Conservation (phyloP, 2,888 invertebrate species). For the Hypsopygia costalis region DNA sequence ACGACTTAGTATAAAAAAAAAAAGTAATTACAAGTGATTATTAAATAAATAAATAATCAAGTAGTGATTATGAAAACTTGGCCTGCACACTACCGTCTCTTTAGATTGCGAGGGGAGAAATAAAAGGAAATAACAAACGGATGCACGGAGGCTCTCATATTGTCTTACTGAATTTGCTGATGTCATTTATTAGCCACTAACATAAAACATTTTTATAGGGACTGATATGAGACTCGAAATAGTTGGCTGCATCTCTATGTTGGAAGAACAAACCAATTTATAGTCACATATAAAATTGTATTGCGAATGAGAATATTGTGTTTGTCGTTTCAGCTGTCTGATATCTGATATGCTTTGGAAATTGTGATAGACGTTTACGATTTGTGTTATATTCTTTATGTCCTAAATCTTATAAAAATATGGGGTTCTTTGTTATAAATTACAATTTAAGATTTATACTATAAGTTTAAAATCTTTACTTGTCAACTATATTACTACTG, state of each 20-base stretch:
- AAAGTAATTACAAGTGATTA: too few species aligned
- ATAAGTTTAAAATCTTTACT: too few species aligned
- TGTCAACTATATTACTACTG: too few species aligned
- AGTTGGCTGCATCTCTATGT: constrained; percentile 55
- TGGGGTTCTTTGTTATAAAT: too few species aligned
- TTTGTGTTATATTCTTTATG: not conserved
- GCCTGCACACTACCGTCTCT: not conserved
- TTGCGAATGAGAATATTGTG: constrained; percentile 39
- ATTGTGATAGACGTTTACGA: not conserved
- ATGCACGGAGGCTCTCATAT: constrained; percentile 72
- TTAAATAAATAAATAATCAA: too few species aligned
- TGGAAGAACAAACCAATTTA: constrained; percentile 69
- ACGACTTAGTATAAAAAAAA: too few species aligned
- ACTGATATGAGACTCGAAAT: constrained; percentile 65
- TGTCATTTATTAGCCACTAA: constrained; percentile 80
- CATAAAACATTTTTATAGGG: constrained; percentile 79
- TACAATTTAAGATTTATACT: too few species aligned
- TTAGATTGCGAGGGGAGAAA: constrained; percentile 50
- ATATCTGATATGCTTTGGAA: constrained; percentile 8
- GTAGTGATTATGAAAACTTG: not conserved
- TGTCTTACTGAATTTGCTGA: constrained; percentile 79
- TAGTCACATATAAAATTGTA: constrained; percentile 66
- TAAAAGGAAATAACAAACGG: constrained; percentile 64
- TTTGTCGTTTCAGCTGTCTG: constrained; percentile 9
- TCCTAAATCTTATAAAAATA: not conserved